Evolutionary conservation across 2,888 invertebrate species (phyloP), one percentile per base, ranked within the genome.

Genomic region (Zeuzera pyrina): DNA sequence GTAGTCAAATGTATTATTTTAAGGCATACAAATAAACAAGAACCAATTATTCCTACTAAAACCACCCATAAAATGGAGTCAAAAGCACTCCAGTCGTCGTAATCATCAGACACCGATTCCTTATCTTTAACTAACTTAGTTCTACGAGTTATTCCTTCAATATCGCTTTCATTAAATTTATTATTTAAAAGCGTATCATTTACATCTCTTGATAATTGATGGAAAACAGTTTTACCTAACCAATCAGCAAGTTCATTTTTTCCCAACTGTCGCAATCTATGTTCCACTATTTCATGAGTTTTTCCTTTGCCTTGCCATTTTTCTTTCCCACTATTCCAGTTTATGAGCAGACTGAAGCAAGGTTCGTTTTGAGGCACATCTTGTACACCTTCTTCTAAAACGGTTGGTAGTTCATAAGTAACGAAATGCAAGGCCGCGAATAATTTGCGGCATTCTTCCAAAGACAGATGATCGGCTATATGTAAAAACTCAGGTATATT

Each of bases 191-290:
- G 42, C 2, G 66, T 59, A 33, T 63, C 54, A 37, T 74, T 66
- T 4, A 85, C 53, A 42, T 88, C 86, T 33, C 69, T 57, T 2
- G 84, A 76, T 15, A 89, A 54, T 42, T 86, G 71, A 23, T 77
- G 68, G 49, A 87, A 88, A 1, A 86, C 84, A 0, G 83, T 77
- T 36, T 64, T 74, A 5, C 87, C 86, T 1, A 90, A 52, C 88
- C 89, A 89, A 43, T 87, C 81, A 1, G 89, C 88, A 30, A 90
- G 55, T 39, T 87, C 84, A 1, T 41, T 38, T 42, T 83, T 84
- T 12, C 83, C 85, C 34, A 90, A 66, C 57, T 89, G 88, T 3
- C 86, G 73, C 13, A 90, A 58, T 43, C 88, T 76, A 25, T 76
- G 84, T 28, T 72, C 74, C 7, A 89, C 44, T 8, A 73, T 49